A percentile compares a stretch with the other conserved stretches of the same genome.
Evolutionary conservation across 2,888 invertebrate species (phyloP).

Genomic region (Noctua pronuba): DNA sequence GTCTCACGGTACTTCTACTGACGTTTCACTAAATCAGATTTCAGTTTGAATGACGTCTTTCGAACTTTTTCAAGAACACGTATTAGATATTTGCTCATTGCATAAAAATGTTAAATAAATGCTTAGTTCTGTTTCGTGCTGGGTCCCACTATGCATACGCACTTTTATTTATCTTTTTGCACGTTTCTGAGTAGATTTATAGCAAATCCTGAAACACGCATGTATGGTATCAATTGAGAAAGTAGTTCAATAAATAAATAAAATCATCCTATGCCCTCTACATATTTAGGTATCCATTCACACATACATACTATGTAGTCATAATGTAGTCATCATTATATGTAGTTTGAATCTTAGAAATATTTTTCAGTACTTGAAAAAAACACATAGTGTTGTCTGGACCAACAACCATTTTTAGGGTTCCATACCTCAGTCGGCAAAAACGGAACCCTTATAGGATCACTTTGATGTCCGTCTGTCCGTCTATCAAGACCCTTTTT

Average conservation of each 20-base stretch:
- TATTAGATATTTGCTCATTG: neutral
- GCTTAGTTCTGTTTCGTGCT: neutral
- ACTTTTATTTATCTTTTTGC: neutral
- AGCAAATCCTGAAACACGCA: neutral
- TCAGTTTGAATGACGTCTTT: conserved; percentile 6
- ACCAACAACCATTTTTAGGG: neutral
- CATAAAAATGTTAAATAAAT: neutral
- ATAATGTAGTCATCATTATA: too few relatives aligned
- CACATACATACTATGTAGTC: neutral
- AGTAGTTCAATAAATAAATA: neutral
- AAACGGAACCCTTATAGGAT: too few relatives aligned
- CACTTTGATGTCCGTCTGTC: too few relatives aligned
- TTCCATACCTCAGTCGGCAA: too few relatives aligned
- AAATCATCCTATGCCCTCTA: neutral
- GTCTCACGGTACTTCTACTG: conserved; percentile 26
- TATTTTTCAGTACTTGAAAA: neutral
- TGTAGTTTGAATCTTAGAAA: neutral
- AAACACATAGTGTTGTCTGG: neutral
- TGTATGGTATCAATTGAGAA: neutral
- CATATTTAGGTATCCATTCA: neutral
- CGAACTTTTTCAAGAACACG: neutral
- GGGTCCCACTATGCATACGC: too few relatives aligned
- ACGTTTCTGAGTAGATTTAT: neutral
- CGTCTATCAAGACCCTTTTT: too few relatives aligned
- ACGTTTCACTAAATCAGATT: conserved; percentile 21